Evolutionary conservation across 2,888 invertebrate species (phyloP).

Genomic region (Xanthia icteritia): DNA sequence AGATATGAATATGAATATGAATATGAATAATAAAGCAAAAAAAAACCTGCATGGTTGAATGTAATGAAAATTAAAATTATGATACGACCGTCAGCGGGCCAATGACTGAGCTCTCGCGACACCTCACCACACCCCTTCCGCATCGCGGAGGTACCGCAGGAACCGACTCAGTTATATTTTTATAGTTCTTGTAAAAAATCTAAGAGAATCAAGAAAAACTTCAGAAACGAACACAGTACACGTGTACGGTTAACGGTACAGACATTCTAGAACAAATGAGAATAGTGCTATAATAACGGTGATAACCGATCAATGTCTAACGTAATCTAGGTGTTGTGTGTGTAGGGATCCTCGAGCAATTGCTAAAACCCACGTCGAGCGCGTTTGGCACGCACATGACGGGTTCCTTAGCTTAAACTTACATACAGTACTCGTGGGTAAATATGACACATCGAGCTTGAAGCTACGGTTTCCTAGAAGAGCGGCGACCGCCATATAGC

Average conservation of each 20-base stretch:
- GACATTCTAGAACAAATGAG: conserved; percentile 1
- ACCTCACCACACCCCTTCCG: not conserved
- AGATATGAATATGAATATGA: too few relatives aligned
- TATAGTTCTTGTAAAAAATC: not conserved
- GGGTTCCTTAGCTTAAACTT: conserved; percentile 51
- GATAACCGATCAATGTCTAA: conserved; percentile 12
- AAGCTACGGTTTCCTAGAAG: not conserved
- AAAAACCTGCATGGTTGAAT: not conserved
- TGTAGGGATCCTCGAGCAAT: conserved; percentile 14
- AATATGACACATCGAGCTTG: conserved; percentile 1
- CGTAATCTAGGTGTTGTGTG: conserved; percentile 27
- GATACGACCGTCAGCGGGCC: too few relatives aligned
- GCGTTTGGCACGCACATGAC: conserved; percentile 47
- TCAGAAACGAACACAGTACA: not conserved
- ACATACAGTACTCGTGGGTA: conserved; percentile 22
- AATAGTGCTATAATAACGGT: not conserved
- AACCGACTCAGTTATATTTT: not conserved
- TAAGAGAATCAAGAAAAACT: too few relatives aligned
- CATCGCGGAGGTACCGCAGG: not conserved
- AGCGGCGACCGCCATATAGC: not conserved
- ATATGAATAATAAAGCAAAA: too few relatives aligned
- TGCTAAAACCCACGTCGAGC: conserved; percentile 48
- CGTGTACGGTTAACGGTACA: too few relatives aligned
- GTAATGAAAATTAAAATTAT: not conserved
- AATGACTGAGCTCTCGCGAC: too few relatives aligned